These are phyloP conservation scores for Mesorhabditis spiculigera DNA, from an alignment of 2,888 invertebrate species.

Conservation along the genomic window DNA sequence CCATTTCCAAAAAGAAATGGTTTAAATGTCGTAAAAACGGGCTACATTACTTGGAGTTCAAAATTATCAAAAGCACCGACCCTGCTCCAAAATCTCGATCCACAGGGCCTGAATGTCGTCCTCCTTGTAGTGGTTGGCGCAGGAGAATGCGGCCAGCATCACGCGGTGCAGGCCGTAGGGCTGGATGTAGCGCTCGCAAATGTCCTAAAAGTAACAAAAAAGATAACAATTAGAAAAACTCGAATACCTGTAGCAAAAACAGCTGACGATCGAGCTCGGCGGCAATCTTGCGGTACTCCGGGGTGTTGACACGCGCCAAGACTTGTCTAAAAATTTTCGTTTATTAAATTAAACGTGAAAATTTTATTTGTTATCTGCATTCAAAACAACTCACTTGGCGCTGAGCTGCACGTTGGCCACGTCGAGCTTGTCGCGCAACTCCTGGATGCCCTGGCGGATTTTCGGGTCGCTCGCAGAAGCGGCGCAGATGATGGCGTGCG, in stretches of 20 bases:
- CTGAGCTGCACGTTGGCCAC: slow-evolving; percentile 73
- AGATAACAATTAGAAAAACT: background rate
- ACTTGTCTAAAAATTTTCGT: slow-evolving; percentile 19
- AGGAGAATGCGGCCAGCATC: slow-evolving; percentile 88
- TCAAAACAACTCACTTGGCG: slow-evolving; percentile 24
- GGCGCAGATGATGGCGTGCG: slow-evolving; percentile 90
- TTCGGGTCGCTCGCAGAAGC: slow-evolving; percentile 68
- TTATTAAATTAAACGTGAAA: background rate
- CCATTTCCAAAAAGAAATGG: slow-evolving; percentile 9
- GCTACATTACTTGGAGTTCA: background rate
- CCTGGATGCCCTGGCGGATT: slow-evolving; percentile 75
- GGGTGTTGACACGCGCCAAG: background rate
- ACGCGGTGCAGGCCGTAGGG: slow-evolving; percentile 68
- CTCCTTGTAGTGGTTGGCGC: slow-evolving; percentile 85
- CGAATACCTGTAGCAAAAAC: slow-evolving; percentile 21
- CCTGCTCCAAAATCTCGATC: slow-evolving; percentile 73
- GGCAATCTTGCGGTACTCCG: slow-evolving; percentile 11
- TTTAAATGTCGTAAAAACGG: background rate
- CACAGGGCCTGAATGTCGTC: slow-evolving; percentile 84
- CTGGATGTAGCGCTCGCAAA: slow-evolving; percentile 12
- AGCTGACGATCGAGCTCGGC: slow-evolving; percentile 26
- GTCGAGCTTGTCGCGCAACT: slow-evolving; percentile 87
- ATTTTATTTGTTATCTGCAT: background rate
- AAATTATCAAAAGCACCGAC: slow-evolving; percentile 8
- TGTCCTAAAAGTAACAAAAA: slow-evolving; percentile 1